phyloP scores from a whole-genome alignment of 2,888 invertebrate genomes.

The Bellardia bayeri region DNA sequence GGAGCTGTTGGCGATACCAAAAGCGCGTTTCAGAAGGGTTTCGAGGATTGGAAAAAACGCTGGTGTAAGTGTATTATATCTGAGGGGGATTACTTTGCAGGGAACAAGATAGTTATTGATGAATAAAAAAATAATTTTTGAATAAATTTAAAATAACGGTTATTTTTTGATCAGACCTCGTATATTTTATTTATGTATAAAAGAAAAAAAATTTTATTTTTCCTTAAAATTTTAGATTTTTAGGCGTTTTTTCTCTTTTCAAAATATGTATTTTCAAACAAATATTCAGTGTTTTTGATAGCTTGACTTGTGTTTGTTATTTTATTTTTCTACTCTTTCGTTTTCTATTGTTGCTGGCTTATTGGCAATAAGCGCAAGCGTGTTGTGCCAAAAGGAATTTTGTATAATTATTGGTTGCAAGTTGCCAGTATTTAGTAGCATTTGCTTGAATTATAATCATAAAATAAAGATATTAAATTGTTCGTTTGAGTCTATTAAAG shows the following conservation, averaged over 20 bases:
- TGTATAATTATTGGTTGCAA: constrained; percentile 63
- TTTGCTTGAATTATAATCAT: constrained; percentile 37
- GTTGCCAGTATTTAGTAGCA: constrained; percentile 33
- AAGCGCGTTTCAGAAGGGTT: too few relatives aligned
- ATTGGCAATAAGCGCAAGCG: constrained; percentile 43
- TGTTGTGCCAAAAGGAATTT: constrained; percentile 62
- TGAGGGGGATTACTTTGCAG: too few relatives aligned
- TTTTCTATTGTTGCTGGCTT: background rate
- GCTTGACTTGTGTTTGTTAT: background rate
- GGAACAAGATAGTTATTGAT: too few relatives aligned
- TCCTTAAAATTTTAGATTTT: constrained; percentile 13
- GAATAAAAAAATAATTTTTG: too few relatives aligned
- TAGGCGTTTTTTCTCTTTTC: constrained; percentile 35
- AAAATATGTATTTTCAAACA: background rate
- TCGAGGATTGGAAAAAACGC: too few relatives aligned
- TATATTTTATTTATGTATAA: background rate
- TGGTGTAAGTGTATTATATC: too few relatives aligned
- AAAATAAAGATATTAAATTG: constrained; percentile 55
- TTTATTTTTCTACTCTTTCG: background rate
- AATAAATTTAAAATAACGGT: too few relatives aligned
- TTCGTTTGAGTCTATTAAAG: background rate
- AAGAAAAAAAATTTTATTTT: background rate
- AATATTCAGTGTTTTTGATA: constrained; percentile 19
- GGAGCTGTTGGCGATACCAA: too few relatives aligned
- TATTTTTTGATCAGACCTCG: too few relatives aligned